Evolutionary conservation across 2,797 vertebrate genomes (phyloP).

Genomic region (Crypturellus tataupa): DNA sequence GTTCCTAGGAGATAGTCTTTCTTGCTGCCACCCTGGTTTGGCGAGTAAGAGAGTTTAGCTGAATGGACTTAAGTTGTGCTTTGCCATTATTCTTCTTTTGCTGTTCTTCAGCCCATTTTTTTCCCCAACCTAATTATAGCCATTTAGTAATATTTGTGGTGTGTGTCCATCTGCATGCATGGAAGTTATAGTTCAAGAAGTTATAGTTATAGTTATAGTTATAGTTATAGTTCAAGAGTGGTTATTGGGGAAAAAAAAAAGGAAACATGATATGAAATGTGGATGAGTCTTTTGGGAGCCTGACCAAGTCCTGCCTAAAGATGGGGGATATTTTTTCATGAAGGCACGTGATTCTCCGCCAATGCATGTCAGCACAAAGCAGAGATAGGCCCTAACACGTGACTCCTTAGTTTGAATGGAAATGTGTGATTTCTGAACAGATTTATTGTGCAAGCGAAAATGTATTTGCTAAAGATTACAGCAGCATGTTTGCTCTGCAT

Average conservation of each 20-base stretch:
- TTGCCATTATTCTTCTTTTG: not conserved
- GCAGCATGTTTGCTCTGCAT: conserved; percentile 16
- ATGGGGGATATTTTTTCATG: conserved; percentile 20
- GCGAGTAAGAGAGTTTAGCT: not conserved
- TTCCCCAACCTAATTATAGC: not conserved
- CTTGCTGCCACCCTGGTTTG: not conserved
- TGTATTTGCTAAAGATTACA: conserved; percentile 62
- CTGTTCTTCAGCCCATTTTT: not conserved
- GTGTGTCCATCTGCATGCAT: not conserved
- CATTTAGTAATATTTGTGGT: not conserved
- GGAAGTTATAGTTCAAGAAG: too few relatives aligned
- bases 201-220: too few relatives aligned
- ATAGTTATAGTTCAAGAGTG: not conserved
- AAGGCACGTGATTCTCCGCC: conserved; percentile 22
- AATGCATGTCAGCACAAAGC: conserved; percentile 45
- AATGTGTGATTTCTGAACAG: conserved; percentile 58
- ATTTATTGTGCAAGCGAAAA: conserved; percentile 64
- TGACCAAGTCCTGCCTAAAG: not conserved
- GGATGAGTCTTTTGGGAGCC: conserved; percentile 8
- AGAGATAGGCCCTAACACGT: conserved; percentile 54
- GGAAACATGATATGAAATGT: not conserved
- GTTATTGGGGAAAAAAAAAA: conserved; percentile 14
- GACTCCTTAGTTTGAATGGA: conserved; percentile 55
- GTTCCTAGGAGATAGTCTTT: not conserved
- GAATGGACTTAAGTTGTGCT: not conserved